phyloP scores from a whole-genome alignment of 2,797 vertebrate genomes.

The Anomalospiza imberbis region DNA sequence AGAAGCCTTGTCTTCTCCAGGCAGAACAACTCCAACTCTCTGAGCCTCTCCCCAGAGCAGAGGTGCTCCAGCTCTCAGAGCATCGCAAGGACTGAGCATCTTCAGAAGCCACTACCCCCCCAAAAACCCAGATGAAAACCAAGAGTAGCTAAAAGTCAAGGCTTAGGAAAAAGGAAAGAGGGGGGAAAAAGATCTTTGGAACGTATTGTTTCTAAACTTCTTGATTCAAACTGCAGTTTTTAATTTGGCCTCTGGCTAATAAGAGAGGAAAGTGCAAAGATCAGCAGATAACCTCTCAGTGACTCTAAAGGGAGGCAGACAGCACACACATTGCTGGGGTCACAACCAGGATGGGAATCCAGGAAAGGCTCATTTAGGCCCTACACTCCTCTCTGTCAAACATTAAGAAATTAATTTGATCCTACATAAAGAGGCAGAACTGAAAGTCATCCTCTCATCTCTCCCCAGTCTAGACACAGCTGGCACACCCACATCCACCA shows the following conservation, averaged over 20 bases:
- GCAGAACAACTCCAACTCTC: background rate
- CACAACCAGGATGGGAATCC: background rate
- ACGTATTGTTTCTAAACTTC: background rate
- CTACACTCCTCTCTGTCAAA: background rate
- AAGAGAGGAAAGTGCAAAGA: background rate
- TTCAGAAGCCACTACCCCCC: background rate
- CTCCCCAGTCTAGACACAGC: background rate
- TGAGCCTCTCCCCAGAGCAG: background rate
- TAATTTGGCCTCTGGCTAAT: background rate
- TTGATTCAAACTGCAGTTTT: background rate
- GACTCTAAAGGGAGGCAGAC: background rate
- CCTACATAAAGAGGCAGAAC: background rate
- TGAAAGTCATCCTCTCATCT: background rate
- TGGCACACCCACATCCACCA: background rate
- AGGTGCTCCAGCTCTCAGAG: background rate
- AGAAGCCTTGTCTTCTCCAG: background rate
- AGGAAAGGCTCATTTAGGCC: background rate
- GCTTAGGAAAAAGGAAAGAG: background rate
- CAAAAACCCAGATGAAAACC: background rate
- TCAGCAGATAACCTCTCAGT: background rate
- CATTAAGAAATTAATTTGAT: background rate
- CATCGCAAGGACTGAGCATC: background rate
- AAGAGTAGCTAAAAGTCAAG: background rate
- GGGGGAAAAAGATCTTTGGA: background rate
- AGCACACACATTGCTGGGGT: background rate